Percentiles rank a stretch among this genome's conserved stretches.
These are phyloP conservation scores for Conistra vaccinii DNA, from an alignment of 2,888 invertebrate genomes.

Conservation along the genomic window DNA sequence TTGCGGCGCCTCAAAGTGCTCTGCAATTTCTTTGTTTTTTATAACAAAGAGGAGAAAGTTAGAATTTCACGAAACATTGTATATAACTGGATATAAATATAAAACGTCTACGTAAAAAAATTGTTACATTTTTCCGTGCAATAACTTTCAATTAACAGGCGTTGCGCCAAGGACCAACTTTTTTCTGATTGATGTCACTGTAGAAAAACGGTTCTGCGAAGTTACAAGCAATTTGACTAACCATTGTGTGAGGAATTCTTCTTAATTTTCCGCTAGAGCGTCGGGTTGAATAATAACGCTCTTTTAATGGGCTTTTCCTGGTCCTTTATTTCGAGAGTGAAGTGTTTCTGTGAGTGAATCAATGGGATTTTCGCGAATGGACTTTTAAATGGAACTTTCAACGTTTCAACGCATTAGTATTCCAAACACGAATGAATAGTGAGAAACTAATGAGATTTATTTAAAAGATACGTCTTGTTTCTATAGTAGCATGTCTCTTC, in stretches of 20 bases:
- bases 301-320: constrained; percentile 80
- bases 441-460: constrained; percentile 33
- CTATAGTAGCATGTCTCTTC: constrained; percentile 1
- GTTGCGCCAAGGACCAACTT: constrained; percentile 68
- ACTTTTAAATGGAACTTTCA: constrained; percentile 54
- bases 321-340: constrained; percentile 78
- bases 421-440: constrained; percentile 33
- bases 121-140: constrained; percentile 62
- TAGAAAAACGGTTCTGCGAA: constrained; percentile 69
- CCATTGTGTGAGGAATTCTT: constrained; percentile 81
- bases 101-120: constrained; percentile 51
- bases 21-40: constrained; percentile 58
- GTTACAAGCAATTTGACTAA: constrained; percentile 78
- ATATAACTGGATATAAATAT: constrained; percentile 62
- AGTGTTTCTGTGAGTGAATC: constrained; percentile 71
- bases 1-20: constrained; percentile 63
- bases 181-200: constrained; percentile 74
- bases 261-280: constrained; percentile 85
- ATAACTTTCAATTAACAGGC: constrained; percentile 75
- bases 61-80: constrained; percentile 29
- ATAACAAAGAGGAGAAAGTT: constrained; percentile 29
- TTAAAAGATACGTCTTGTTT: constrained; percentile 26
- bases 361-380: constrained; percentile 62
- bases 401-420: constrained; percentile 25
- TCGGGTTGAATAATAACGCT: constrained; percentile 81